Evolutionary conservation across 1,140 invertebrate species (phyloP).

Genomic region (Drosophila melanica): DNA sequence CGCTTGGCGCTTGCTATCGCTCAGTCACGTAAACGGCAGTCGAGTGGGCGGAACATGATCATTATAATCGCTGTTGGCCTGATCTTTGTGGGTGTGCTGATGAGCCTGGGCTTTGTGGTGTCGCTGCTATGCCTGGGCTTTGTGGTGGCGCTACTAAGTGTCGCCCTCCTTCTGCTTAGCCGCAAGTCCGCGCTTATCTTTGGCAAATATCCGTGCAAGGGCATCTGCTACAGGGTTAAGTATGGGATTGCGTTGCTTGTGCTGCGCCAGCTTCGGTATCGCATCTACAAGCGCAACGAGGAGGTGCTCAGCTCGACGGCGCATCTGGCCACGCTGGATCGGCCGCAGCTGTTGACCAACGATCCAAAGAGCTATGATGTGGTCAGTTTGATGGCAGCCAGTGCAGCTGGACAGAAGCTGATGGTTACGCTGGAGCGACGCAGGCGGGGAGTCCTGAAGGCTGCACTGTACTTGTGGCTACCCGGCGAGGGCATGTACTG

Average conservation of each 20-base stretch:
- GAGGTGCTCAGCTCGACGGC: conserved; percentile 44
- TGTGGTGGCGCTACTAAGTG: conserved; percentile 24
- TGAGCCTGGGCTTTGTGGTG: conserved; percentile 38
- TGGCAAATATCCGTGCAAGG: conserved; percentile 75
- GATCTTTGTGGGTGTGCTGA: conserved; percentile 35
- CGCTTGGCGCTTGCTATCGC: background rate
- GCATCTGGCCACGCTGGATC: conserved; percentile 61
- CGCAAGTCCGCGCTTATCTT: conserved; percentile 69
- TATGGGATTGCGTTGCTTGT: conserved; percentile 64
- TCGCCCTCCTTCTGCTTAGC: conserved; percentile 52
- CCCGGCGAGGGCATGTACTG: conserved; percentile 51
- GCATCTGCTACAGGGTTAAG: conserved; percentile 69
- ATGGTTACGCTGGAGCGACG: conserved; percentile 70
- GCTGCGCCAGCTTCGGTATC: conserved; percentile 62
- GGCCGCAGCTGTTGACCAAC: conserved; percentile 55
- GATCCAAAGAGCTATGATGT: conserved; percentile 79
- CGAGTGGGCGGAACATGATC: conserved; percentile 37
- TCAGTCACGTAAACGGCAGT: conserved; percentile 44
- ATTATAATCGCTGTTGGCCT: conserved; percentile 35
- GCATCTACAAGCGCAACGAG: conserved; percentile 65
- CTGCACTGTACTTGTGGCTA: conserved; percentile 69
- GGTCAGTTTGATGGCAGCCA: conserved; percentile 76
- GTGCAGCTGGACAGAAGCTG: conserved; percentile 59
- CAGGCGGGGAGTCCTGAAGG: conserved; percentile 65
- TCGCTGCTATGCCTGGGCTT: conserved; percentile 52